Conservation (phyloP, 2,113 vertebrate species). For the Catharus fuscescens region DNA sequence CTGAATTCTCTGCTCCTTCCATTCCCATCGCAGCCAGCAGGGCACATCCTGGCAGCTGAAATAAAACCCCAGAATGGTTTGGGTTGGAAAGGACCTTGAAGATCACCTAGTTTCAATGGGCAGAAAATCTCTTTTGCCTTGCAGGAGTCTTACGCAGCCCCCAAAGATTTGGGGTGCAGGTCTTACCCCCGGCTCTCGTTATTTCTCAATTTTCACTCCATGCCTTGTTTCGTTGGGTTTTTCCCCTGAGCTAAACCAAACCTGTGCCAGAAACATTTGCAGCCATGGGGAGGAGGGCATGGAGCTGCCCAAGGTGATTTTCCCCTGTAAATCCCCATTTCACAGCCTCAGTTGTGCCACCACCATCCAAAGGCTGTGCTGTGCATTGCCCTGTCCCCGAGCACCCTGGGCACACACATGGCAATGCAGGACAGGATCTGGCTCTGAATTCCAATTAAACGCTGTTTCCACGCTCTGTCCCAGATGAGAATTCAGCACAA, state of each 20-base stretch:
- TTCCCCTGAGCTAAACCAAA: neutral
- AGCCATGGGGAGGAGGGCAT: neutral
- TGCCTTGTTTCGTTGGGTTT: neutral
- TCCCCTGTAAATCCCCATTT: fast-evolving
- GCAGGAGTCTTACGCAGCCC: neutral
- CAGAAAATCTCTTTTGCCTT: neutral
- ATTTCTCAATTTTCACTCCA: neutral
- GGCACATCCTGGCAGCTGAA: neutral
- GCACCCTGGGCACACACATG: neutral
- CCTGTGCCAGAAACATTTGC: neutral
- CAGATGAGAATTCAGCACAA: fast-evolving
- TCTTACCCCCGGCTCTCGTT: neutral
- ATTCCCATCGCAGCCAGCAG: neutral
- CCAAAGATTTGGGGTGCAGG: neutral
- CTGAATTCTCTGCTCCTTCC: neutral
- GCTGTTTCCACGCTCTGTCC: fast-evolving
- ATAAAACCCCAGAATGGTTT: neutral
- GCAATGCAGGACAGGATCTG: neutral
- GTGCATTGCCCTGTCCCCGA: fast-evolving
- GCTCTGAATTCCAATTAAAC: fast-evolving
- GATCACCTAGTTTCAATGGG: neutral
- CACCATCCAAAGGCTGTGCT: neutral
- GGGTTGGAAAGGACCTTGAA: neutral
- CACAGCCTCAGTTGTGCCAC: neutral
- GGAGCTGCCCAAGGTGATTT: fast-evolving